A percentile compares a stretch with the other conserved stretches of the same genome.
Conservation (phyloP, 2,888 invertebrate genomes). For the Trichopria drosophilae region DNA sequence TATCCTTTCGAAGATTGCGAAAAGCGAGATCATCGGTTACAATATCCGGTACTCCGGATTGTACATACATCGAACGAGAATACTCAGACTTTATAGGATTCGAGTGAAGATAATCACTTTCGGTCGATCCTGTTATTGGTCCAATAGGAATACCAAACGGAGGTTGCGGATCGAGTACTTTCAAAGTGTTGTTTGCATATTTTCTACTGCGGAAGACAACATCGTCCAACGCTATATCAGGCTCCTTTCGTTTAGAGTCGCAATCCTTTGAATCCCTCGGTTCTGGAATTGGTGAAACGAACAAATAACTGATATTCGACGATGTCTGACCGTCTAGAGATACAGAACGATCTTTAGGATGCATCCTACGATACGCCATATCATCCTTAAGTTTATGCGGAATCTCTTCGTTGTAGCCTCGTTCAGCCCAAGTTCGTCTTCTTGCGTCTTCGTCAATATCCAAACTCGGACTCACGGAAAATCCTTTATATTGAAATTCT, state of each 20-base stretch:
- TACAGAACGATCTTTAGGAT: constrained; percentile 62
- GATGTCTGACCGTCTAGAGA: constrained; percentile 57
- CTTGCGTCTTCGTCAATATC: constrained; percentile 32
- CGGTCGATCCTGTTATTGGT: constrained; percentile 77
- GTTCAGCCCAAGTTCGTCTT: constrained; percentile 22
- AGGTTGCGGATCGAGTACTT: constrained; percentile 79
- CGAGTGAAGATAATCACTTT: constrained; percentile 79
- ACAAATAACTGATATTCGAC: constrained; percentile 68
- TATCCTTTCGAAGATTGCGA: constrained; percentile 81
- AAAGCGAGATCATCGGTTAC: constrained; percentile 87
- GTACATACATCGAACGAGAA: constrained; percentile 66
- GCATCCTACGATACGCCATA: constrained; percentile 77
- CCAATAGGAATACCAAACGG: constrained; percentile 89
- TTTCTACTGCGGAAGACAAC: constrained; percentile 80
- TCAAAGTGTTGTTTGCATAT: constrained; percentile 71
- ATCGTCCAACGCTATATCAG: constrained; percentile 82
- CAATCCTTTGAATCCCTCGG: not conserved
- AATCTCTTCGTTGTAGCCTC: constrained; percentile 48
- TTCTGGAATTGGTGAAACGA: constrained; percentile 68
- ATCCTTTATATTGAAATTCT: constrained; percentile 53
- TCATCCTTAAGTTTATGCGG: constrained; percentile 75
- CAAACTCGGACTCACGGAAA: constrained; percentile 22
- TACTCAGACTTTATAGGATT: constrained; percentile 50
- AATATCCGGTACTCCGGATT: constrained; percentile 76
- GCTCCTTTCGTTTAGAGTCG: constrained; percentile 63